Percentiles rank a stretch among this genome's conserved stretches.
Evolutionary conservation across 2,113 vertebrate species (phyloP).

Genomic region (Pagrus major): DNA sequence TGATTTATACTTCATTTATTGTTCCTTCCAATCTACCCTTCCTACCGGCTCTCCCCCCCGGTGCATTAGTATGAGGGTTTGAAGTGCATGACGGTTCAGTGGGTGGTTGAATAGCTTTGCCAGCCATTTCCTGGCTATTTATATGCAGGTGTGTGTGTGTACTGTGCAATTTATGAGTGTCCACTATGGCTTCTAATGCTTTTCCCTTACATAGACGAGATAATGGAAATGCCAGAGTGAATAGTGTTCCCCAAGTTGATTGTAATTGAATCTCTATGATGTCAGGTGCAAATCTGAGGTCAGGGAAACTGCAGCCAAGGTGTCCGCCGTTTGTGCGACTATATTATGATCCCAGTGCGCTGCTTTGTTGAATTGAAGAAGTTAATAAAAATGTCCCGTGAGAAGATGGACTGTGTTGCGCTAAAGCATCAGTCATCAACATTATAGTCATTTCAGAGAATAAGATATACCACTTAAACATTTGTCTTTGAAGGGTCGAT

Average conservation of each 20-base stretch:
- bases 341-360: background rate
- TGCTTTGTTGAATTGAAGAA: conserved; percentile 37
- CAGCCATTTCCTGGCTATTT: conserved; percentile 63
- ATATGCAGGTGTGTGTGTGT: conserved; percentile 69
- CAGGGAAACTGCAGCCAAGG: conserved; percentile 41
- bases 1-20: conserved; percentile 46
- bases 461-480: background rate
- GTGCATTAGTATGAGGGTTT: conserved; percentile 46
- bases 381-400: conserved; percentile 42
- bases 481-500: background rate
- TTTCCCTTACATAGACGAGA: conserved; percentile 63
- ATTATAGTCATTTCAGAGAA: background rate
- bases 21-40: conserved; percentile 18
- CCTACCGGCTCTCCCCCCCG: background rate
- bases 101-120: conserved; percentile 53
- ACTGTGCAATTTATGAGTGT: conserved; percentile 56
- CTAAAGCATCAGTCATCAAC: conserved; percentile 3
- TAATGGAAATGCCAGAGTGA: conserved; percentile 76
- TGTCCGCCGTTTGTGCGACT: background rate
- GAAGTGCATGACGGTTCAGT: conserved; percentile 39
- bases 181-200: conserved; percentile 58
- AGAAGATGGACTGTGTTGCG: conserved; percentile 27
- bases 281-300: conserved; percentile 61
- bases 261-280: conserved; percentile 65
- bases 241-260: conserved; percentile 55